These are phyloP conservation scores for Melanotaenia maccullochi DNA, from an alignment of 2,797 vertebrate genomes.

Conservation along the genomic window DNA sequence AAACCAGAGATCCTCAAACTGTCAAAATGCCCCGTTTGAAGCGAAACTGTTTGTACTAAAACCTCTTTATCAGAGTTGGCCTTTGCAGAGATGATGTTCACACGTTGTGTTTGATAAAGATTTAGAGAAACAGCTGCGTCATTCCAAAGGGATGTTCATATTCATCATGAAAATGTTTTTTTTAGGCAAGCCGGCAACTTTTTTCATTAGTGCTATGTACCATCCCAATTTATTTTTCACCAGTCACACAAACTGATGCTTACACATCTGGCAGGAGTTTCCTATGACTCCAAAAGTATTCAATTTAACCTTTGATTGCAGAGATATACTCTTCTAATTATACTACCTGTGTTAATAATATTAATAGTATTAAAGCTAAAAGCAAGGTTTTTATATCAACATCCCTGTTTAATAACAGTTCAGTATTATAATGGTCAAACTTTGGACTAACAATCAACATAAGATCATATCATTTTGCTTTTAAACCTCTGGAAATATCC, in stretches of 20 bases:
- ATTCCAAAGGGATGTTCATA: no score
- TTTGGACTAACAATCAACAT: constrained; percentile 15
- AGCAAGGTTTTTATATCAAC: not conserved
- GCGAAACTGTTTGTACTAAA: no score
- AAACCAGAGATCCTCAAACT: no score
- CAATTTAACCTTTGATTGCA: not conserved
- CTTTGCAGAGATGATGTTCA: no score
- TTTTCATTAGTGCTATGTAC: not conserved
- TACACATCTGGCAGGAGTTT: not conserved
- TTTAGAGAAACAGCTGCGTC: no score
- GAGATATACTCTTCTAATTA: not conserved
- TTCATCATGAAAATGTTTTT: no score
- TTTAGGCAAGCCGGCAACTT: no score
- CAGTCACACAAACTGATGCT: not conserved
- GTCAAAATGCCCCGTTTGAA: no score
- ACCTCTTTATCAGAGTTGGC: no score
- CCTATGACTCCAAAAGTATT: not conserved
- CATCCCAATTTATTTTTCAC: no score
- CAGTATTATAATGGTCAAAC: constrained; percentile 5
- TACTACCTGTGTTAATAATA: not conserved
- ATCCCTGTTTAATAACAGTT: not conserved
- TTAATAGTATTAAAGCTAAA: not conserved
- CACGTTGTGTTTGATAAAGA: no score
- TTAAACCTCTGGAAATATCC: constrained; percentile 18
- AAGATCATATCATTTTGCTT: constrained; percentile 21